These are phyloP conservation scores for Drosophila nannoptera DNA, from an alignment of 1,140 invertebrate species.

Conservation along the genomic window DNA sequence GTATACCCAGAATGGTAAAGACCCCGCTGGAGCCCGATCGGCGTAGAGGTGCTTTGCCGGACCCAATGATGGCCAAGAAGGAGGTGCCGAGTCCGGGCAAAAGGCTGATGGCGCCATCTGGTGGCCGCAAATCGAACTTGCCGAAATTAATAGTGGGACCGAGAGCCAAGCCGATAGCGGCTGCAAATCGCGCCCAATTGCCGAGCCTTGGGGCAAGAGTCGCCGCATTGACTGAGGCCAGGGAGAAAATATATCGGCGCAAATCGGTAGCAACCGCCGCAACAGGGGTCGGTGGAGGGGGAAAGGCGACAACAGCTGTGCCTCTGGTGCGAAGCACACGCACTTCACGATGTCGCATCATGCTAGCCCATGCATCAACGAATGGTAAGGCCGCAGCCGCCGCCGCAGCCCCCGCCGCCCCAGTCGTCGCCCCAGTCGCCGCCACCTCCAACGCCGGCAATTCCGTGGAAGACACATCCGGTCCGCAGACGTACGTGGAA, in stretches of 20 bases:
- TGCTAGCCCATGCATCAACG: slow-evolving; percentile 18
- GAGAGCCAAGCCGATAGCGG: no score
- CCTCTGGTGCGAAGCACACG: slow-evolving; percentile 28
- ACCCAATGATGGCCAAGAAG: not conserved
- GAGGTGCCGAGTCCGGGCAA: not conserved
- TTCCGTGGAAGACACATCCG: no score
- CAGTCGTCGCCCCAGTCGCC: not conserved
- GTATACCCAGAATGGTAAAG: slow-evolving; percentile 17
- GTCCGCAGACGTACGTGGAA: not conserved
- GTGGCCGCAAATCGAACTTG: no score
- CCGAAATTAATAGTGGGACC: no score
- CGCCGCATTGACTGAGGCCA: no score
- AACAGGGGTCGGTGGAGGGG: not conserved
- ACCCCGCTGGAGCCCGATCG: not conserved
- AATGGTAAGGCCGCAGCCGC: no score
- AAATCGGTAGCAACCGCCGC: not conserved
- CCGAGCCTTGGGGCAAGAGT: no score
- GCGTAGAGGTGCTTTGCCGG: not conserved
- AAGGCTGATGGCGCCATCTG: not conserved
- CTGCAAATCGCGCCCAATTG: no score
- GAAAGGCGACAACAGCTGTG: not conserved
- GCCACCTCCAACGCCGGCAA: no score
- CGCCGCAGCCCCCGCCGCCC: no score
- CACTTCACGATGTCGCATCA: slow-evolving; percentile 35
- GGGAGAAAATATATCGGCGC: no score